Evolutionary conservation across 1,140 invertebrate species (phyloP), one percentile per base, ranked within the genome.

Genomic region (Polypedilum pembai): DNA sequence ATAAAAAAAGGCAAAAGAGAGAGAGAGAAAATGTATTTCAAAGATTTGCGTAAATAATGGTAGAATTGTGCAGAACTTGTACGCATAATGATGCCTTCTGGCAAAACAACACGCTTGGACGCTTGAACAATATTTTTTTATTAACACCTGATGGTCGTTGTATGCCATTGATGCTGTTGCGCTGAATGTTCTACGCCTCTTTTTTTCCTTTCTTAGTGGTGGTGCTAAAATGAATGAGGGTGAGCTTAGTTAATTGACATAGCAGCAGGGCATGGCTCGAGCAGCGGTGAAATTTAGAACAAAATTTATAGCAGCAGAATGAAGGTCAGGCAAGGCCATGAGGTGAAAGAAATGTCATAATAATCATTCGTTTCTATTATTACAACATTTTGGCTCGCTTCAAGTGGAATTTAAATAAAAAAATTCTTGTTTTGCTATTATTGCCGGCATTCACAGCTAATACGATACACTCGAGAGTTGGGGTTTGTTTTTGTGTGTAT

Each of bases 301-400:
- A 56, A 56, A 56, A 56, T 56, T 56, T 56, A 56, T n/a, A 56
- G 3, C 45, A 56, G n/a, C 12, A 12, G n/a, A n/a, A n/a, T 56
- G n/a, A 56, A 56, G 45, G 45, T 56, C 45, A n/a, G 12, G 45
- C 45, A 56, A 56, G 45, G 45, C 45, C 45, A n/a, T n/a, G 8
- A 56, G 45, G 45, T 56, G 45, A 56, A 56, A 56, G n/a, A n/a
- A 56, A 56, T 56, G 45, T 56, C 45, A n/a, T 56, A n/a, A 56
- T 56, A 56, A 56, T 56, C 45, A 56, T 56, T 56, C 45, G n/a
- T 56, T 56, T 0, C 12, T n/a, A 56, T 56, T 56, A n/a, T 56
- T 33, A 33, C 24, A 33, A 33, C 24, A 33, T 33, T 33, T 56
- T 56, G 12, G 3, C 12, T 56, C 45, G n/a, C 45, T 56, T 33